Percentiles rank a stretch among this genome's conserved stretches.
Conservation (phyloP, 2,888 invertebrate genomes). For the Rhamphomyia laevipes region DNA sequence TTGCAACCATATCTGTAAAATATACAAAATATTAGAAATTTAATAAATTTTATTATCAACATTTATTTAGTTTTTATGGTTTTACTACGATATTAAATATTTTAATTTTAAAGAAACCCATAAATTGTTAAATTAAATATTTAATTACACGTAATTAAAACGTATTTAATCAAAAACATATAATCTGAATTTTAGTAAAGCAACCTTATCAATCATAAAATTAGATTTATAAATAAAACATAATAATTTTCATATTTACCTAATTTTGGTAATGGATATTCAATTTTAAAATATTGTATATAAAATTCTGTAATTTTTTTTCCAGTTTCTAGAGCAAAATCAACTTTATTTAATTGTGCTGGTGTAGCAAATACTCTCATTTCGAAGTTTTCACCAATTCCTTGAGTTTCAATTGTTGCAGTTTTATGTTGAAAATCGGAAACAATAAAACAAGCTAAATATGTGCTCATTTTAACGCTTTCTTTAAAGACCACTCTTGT, state of each 20-base stretch:
- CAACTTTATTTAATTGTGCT: conserved; percentile 59
- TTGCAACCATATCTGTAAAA: conserved; percentile 33
- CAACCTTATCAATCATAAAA: not conserved
- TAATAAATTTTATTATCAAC: not conserved
- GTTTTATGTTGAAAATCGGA: conserved; percentile 64
- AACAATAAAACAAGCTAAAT: conserved; percentile 84
- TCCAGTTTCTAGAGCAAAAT: conserved; percentile 63
- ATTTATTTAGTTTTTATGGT: no score
- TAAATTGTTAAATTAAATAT: no score
- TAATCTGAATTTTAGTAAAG: not conserved
- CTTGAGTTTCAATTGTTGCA: conserved; percentile 39
- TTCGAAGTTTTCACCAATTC: conserved; percentile 47
- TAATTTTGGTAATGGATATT: conserved; percentile 84
- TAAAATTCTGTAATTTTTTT: conserved; percentile 66
- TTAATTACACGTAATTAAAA: no score
- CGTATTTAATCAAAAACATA: no score
- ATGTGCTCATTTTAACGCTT: conserved; percentile 89
- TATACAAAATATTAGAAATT: conserved; percentile 28
- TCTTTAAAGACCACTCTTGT: conserved; percentile 63
- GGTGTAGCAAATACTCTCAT: conserved; percentile 64
- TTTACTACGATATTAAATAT: no score
- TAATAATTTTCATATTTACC: conserved; percentile 42
- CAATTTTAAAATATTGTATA: conserved; percentile 70
- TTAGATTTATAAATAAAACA: not conserved
- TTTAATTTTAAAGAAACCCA: no score